Base-by-base conservation (phyloP, 2,797 vertebrate species). In the Clamator glandarius region DNA sequence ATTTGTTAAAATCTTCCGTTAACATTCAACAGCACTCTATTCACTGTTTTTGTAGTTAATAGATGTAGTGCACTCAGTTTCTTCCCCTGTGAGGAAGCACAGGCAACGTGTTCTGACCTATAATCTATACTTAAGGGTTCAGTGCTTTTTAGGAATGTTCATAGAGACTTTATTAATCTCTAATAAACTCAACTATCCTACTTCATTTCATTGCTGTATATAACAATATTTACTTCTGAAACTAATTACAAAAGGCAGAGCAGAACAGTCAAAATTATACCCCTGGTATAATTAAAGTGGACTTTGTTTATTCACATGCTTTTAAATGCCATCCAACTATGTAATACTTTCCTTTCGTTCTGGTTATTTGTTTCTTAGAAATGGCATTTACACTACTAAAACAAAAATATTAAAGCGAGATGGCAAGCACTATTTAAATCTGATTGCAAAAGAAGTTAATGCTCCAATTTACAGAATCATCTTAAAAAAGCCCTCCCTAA, bases 301-400 rank as follows among this genome's bases (percentile, higher is more conserved):
- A 59, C 46, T 94, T 95, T 88, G 80, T 96, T 96, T 96, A 69
- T 91, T 36, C 64, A 57, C n/a, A 36, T 92, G 86, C 48, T 52
- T 77, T 84, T 70, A 91, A 92, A 88, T 57, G 87, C 51, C 79
- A 86, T 84, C 42, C 41, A 94, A 5, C 55, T 59, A 82, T 50
- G 59, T 17, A 84, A 62, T n/a, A 55, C 46, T 89, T 96, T 82
- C 48, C 58, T 95, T 96, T 93, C 91, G 23, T 92, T 63, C 91
- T 95, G 72, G 28, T 24, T 94, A 80, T 86, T 93, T 97, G 28
- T 92, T 97, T 95, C 77, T 92, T 48, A 93, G 63, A 95, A 96
- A 91, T 92, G 39, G 46, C 84, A 93, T 90, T 96, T 92, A 91
- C 95, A 96, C 91, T 87, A 82, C 48, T 73, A 42, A 76, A 88